Percentiles rank a stretch among this genome's conserved stretches.
Conservation (phyloP, 2,888 invertebrate species). For the Neocrepidodera transversa region DNA sequence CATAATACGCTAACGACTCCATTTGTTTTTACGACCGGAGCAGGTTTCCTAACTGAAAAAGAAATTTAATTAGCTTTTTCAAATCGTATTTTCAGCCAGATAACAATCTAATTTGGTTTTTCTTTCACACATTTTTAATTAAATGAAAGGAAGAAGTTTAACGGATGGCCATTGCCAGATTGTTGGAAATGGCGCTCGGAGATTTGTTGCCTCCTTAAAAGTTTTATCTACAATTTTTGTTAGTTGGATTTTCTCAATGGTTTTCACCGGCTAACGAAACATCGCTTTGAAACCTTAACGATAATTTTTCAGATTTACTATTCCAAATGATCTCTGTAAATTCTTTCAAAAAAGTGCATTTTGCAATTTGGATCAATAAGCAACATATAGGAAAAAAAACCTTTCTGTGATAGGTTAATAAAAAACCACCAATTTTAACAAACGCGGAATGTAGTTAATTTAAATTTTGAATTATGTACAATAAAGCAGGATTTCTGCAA, state of each 20-base stretch:
- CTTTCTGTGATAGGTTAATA: too few species aligned
- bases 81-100: constrained; percentile 36
- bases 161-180: constrained; percentile 24
- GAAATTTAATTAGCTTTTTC: constrained; percentile 38
- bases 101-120: constrained; percentile 38
- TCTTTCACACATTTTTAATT: constrained; percentile 38
- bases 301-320: too few species aligned
- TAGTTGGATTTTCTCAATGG: constrained; percentile 18
- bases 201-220: constrained; percentile 24
- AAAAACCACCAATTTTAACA: too few species aligned
- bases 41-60: constrained; percentile 37
- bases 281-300: too few species aligned
- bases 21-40: constrained; percentile 35
- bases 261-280: background rate
- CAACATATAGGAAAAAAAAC: too few species aligned
- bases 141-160: constrained; percentile 28
- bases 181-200: constrained; percentile 18
- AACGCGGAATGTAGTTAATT: too few species aligned
- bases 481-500: too few species aligned
- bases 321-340: too few species aligned
- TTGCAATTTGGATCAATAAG: too few species aligned
- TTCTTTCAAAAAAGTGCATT: too few species aligned
- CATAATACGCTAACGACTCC: constrained; percentile 34
- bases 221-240: constrained; percentile 19
- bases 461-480: too few species aligned